Base-by-base conservation (phyloP, 1,140 invertebrate genomes). In the Luehdorfia chinensis region DNA sequence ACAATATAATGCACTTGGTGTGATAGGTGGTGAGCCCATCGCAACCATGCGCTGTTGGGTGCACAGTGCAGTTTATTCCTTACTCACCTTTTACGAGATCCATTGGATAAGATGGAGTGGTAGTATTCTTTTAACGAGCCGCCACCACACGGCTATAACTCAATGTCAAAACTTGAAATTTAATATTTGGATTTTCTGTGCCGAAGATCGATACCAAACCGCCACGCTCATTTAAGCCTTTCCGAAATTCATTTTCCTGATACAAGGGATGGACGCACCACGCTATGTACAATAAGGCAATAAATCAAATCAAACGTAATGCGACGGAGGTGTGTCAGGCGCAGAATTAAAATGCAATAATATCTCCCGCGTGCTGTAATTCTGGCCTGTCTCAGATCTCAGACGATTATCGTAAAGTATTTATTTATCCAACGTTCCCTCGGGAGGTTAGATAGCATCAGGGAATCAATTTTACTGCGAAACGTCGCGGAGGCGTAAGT, bases 341-440 rank as follows among this genome's bases (percentile, higher is more conserved):
- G 57, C 58, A 56, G 66, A 78, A 84, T 81, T 84, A 84, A 84
- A 84, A 84, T 71, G 77, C 77, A 81, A 81, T 84, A 84, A 84
- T 80, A 80, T 76, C 70, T 67, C 60, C 59, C 32, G 48, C 59
- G 55, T 59, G 59, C 66, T 59, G 74, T 80, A 79, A 78, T 75
- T 71, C 77, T 68, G 75, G 68, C 74, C 75, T 81, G 79, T 77
- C 77, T 74, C 68, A 66, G 75, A 84, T 74, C 71, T 64, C 43
- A 51, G 51, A 48, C 76, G 79, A 84, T 84, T 76, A 81, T 77
- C 67, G 66, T 74, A 78, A 81, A 84, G 71, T 84, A 81, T 81
- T 84, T 84, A 84, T 84, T 84, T 81, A 81, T 81, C 75, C 75
- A 76, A 39, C 57, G 50, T 78, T 78, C 75, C 80, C 75, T 69